Conservation (phyloP, 2,113 vertebrate genomes). For the Lanius collurio region DNA sequence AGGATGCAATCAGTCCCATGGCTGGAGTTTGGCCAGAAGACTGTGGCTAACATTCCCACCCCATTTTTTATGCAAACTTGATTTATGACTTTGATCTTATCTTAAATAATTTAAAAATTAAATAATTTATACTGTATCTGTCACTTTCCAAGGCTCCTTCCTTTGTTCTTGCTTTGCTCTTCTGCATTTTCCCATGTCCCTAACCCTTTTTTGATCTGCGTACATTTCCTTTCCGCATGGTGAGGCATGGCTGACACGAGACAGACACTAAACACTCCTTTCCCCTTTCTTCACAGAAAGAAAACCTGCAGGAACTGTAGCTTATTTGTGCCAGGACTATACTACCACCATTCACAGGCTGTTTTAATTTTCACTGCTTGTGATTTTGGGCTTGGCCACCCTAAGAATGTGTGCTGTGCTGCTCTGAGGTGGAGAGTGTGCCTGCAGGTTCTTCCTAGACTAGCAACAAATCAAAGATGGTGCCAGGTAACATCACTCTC, state of each 20-base stretch:
- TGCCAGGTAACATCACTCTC: background rate
- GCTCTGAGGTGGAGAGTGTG: background rate
- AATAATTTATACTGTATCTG: conserved; percentile 46
- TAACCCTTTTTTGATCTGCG: background rate
- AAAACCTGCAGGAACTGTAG: background rate
- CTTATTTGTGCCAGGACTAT: background rate
- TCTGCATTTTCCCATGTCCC: background rate
- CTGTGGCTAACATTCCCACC: background rate
- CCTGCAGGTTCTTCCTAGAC: background rate
- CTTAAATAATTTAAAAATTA: conserved; percentile 59
- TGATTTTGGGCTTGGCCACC: background rate
- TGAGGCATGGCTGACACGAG: background rate
- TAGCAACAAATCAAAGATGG: background rate
- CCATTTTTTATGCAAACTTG: conserved; percentile 49
- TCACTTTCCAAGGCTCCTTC: conserved; percentile 21
- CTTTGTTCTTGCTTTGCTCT: conserved; percentile 26
- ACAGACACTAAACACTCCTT: background rate
- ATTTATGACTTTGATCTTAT: conserved; percentile 53
- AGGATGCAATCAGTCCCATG: background rate
- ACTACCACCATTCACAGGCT: background rate
- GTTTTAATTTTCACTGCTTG: background rate
- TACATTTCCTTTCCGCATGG: background rate
- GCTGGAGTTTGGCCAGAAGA: conserved; percentile 31
- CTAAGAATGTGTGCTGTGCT: background rate
- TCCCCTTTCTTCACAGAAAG: background rate